Conservation (phyloP, 2,888 invertebrate species). For the Netelia melanura region DNA sequence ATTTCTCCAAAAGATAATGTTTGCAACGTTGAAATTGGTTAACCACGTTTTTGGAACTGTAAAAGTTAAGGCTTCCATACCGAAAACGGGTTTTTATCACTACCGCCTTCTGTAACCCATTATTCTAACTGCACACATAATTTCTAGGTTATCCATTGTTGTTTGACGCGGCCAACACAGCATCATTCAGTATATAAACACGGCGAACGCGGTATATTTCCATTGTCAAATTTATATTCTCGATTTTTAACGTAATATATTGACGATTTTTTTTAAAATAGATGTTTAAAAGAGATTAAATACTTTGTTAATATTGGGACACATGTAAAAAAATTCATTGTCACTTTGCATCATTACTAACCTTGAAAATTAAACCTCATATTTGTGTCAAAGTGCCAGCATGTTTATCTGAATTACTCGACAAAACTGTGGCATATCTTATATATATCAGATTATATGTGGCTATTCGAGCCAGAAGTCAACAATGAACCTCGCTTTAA, state of each 20-base stretch:
- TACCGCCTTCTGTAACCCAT: not conserved
- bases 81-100: not conserved
- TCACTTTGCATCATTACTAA: not conserved
- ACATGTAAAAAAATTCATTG: not conserved
- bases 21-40: no score
- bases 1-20: no score
- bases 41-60: not conserved
- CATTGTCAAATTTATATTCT: not conserved
- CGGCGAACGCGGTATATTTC: no score
- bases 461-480: not conserved
- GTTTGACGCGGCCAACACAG: not conserved
- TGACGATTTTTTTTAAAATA: not conserved
- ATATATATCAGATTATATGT: not conserved
- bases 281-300: not conserved
- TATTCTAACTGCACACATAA: not conserved
- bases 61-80: not conserved
- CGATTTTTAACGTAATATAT: not conserved
- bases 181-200: no score
- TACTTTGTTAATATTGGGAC: not conserved
- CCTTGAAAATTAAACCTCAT: not conserved
- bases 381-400: no score
- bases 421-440: not conserved
- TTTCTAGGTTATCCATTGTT: not conserved
- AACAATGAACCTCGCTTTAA: constrained; percentile 71
- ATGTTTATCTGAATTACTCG: not conserved